Conservation (phyloP, 2,888 invertebrate genomes). For the Lasioglossum calceatum region DNA sequence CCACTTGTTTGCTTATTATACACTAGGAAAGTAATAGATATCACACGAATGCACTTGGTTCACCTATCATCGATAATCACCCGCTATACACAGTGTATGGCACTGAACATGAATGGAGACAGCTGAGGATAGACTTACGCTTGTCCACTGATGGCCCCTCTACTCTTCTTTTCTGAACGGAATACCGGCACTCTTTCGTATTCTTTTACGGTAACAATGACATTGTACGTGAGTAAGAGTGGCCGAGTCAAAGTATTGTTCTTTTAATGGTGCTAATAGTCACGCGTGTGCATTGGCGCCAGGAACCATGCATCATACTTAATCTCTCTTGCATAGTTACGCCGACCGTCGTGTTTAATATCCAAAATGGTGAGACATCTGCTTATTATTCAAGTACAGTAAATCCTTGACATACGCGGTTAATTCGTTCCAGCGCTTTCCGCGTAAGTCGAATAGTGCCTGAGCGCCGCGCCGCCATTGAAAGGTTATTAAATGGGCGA, state of each 20-base stretch:
- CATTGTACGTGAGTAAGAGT: conserved; percentile 72
- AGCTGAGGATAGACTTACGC: conserved; percentile 57
- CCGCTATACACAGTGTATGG: conserved; percentile 58
- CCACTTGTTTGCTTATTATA: background rate
- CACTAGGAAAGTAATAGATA: background rate
- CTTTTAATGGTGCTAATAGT: conserved; percentile 2
- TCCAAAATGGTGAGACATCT: background rate
- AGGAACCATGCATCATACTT: background rate
- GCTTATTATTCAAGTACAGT: background rate
- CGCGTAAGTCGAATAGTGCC: no score
- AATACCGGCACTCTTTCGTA: conserved; percentile 66
- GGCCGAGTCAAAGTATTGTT: conserved; percentile 16
- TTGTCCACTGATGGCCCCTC: conserved; percentile 70
- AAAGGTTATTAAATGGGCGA: no score
- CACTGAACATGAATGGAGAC: conserved; percentile 74
- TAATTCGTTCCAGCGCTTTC: no score
- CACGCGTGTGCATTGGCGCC: background rate
- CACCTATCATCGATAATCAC: conserved; percentile 23
- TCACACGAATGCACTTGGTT: background rate
- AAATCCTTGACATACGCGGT: no score
- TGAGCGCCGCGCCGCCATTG: no score
- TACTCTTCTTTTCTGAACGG: conserved; percentile 59
- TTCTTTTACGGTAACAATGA: conserved; percentile 52
- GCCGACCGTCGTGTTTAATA: background rate
- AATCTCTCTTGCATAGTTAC: background rate